A percentile compares a stretch with the other conserved stretches of the same genome.
Conservation (phyloP, 2,888 invertebrate genomes). For the Chloroclysta siterata region DNA sequence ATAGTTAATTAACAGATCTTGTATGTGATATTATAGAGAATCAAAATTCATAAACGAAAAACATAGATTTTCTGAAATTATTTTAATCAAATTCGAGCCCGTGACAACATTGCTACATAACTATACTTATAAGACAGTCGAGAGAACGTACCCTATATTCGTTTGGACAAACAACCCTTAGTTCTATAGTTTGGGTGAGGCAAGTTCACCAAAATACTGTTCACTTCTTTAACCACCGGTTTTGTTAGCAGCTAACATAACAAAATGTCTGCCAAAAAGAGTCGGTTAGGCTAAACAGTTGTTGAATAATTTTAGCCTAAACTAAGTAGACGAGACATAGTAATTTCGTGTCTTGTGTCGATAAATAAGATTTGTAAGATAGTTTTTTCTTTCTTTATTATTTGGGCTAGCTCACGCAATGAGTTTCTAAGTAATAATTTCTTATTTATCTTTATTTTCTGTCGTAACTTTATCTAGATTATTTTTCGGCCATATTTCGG, state of each 20-base stretch:
- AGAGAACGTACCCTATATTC: too few species aligned
- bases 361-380: constrained; percentile 21
- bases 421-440: constrained; percentile 1
- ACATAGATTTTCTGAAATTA: too few species aligned
- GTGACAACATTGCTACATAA: too few species aligned
- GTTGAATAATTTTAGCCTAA: too few species aligned
- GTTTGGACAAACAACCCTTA: too few species aligned
- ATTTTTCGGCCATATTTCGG: background rate
- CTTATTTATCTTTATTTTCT: constrained; percentile 12
- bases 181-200: too few species aligned
- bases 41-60: too few species aligned
- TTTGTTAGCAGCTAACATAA: too few species aligned
- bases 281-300: background rate
- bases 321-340: background rate
- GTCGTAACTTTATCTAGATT: background rate
- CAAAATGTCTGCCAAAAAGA: background rate
- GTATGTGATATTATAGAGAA: too few species aligned
- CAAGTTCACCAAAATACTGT: background rate
- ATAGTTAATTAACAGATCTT: too few species aligned
- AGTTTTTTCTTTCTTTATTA: constrained; percentile 17
- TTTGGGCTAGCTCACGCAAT: constrained; percentile 21
- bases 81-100: too few species aligned
- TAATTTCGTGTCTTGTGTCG: constrained; percentile 17
- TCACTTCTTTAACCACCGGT: background rate
- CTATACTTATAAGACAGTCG: too few species aligned